Base-by-base conservation (phyloP, 2,797 vertebrate species). In the Phalloptychus januarius region DNA sequence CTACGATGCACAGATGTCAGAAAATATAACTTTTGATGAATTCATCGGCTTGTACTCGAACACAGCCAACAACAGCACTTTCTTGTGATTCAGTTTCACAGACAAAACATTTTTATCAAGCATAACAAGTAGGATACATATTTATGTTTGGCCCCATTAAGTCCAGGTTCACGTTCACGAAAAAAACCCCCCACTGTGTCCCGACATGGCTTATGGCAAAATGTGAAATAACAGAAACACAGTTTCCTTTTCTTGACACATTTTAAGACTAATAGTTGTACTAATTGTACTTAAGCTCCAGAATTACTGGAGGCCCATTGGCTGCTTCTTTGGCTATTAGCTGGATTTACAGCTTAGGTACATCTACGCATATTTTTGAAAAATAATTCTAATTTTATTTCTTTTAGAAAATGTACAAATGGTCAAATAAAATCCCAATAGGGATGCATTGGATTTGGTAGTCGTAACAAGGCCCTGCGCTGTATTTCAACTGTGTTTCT, bases 1-100 rank as follows among this genome's bases (percentile, higher is more conserved):
- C 98, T 99, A 93, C 28, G 94, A 94, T 1, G 36, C 80, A 91
- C 81, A 93, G 10, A 80, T 73, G 61, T 31, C 58, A 65, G 72
- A 63, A 71, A 78, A 72, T 73, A 54, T 45, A 50, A 46, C 25
- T 72, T 82, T 75, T 70, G 82, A 72, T 20, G 18, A 69, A 31
- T 54, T 23, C 36, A 12, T 20, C 5, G 36, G 18, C 2, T 23
- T 67, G 36, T 67, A 28, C 44, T 44, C 12, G 18, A 70, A 45
- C n/a, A 15, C 42, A n/a, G 25, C 13, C 67, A 44, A 44, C 1
- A 70, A 18, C 10, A 40, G 10, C 11, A 67, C 38, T 67, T 67
- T 25, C 40, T 2, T 25, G 25, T 11, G 63, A 40, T 65, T 23
- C 10, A 23, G 23, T 23, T 38, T 25, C 36, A 38, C 20, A 20